Evolutionary conservation across 2,113 vertebrate genomes (phyloP).

Genomic region (Atractosteus spatula): DNA sequence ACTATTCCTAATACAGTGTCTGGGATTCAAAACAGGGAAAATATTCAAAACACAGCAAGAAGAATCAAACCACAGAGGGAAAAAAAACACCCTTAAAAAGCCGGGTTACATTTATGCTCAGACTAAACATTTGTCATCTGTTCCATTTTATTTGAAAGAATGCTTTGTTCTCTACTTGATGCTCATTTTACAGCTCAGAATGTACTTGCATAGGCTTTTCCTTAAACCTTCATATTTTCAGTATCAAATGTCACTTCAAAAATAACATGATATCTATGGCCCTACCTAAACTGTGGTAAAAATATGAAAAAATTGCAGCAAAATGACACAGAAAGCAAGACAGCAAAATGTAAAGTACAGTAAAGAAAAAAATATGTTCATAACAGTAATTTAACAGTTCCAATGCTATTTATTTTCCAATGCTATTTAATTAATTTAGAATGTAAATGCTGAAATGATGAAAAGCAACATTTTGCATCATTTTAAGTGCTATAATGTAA

Average conservation of each 20-base stretch:
- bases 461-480: too few species aligned
- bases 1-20: constrained; percentile 22
- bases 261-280: constrained; percentile 30
- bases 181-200: constrained; percentile 43
- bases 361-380: too few species aligned
- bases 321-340: too few species aligned
- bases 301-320: too few species aligned
- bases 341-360: too few species aligned
- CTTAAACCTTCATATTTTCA: constrained; percentile 35
- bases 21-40: constrained; percentile 27
- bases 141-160: constrained; percentile 48
- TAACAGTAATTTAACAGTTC: too few species aligned
- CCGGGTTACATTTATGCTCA: constrained; percentile 40
- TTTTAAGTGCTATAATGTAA: too few species aligned
- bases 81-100: constrained; percentile 33
- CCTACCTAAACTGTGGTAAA: not conserved
- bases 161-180: constrained; percentile 40
- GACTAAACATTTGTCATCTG: constrained; percentile 48
- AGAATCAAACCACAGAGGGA: constrained; percentile 27
- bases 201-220: constrained; percentile 48
- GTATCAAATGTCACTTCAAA: constrained; percentile 50
- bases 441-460: too few species aligned
- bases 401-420: too few species aligned
- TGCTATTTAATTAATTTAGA: too few species aligned
- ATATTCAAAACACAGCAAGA: constrained; percentile 29